Evolutionary conservation across 1,140 invertebrate species (phyloP).

Genomic region (Chymomyza costata): DNA sequence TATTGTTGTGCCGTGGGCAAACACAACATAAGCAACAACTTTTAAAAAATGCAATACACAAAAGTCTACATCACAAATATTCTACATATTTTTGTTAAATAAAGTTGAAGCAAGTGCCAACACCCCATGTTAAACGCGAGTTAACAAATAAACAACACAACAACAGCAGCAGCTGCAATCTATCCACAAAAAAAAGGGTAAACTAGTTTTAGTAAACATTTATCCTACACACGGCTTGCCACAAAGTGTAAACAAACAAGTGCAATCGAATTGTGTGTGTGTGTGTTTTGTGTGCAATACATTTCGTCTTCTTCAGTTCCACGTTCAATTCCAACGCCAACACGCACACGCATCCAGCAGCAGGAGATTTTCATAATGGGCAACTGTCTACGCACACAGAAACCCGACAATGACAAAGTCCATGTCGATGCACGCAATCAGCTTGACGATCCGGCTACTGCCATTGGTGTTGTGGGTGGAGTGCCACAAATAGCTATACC

Average conservation of each 20-base stretch:
- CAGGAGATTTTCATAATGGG: constrained; percentile 50
- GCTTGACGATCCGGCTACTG: constrained; percentile 52
- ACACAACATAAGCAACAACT: constrained; percentile 10
- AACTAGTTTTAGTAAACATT: constrained; percentile 4
- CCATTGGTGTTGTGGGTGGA: constrained; percentile 41
- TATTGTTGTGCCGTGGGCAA: constrained; percentile 7
- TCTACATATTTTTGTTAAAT: constrained; percentile 28
- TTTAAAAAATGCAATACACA: constrained; percentile 6
- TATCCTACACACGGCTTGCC: constrained; percentile 18
- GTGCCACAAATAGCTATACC: constrained; percentile 56
- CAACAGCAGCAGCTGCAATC: constrained; percentile 8
- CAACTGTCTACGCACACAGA: constrained; percentile 72
- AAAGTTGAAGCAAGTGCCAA: constrained; percentile 55
- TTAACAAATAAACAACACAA: constrained; percentile 47
- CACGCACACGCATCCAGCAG: constrained; percentile 15
- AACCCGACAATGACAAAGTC: constrained; percentile 60
- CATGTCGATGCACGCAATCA: constrained; percentile 53
- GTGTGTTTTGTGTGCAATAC: constrained; percentile 19
- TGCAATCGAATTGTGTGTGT: constrained; percentile 41
- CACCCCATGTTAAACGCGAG: constrained; percentile 57
- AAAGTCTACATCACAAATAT: constrained; percentile 15
- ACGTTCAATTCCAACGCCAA: constrained; percentile 51
- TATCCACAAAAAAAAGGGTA: too few relatives aligned
- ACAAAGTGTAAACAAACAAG: constrained; percentile 50
- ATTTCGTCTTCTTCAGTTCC: constrained; percentile 58